Evolutionary conservation across 2,113 vertebrate species (phyloP), one percentile per base, ranked within the genome.

Genomic region (Helogale parvula): DNA sequence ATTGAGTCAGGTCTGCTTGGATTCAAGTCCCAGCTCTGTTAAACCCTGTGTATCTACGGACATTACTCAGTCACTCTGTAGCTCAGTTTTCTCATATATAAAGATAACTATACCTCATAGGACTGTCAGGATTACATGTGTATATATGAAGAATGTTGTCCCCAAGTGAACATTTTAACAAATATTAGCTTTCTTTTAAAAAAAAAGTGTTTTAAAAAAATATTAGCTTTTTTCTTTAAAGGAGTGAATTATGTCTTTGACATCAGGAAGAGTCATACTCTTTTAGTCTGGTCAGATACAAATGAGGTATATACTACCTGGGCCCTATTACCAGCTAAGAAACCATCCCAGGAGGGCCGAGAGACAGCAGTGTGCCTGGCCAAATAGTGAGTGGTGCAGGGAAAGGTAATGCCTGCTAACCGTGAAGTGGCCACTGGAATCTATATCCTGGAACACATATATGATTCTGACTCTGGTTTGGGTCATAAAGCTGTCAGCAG

Each of bases 61-160:
- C 13, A 38, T 50, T 38, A 74, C 29, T 69, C 45, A 76, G n/a
- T 92, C 16, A n/a, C 15, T 60, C 41, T 88, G 27, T 41, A 45
- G 63, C 23, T 94, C 9, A 15, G 14, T 79, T 93, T 88, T 84
- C 35, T 97, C 60, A 35, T 47, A 82, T 82, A 25, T 88, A 84
- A 71, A 68, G 19, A 83, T 65, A 29, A 41, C 80, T 90, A 3
- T 21, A 76, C 17, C 45, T 94, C 63, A 10, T 47, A 92, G 50
- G 52, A 8, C 54, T 80, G 35, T 5, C 7, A 69, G 66, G 1
- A 72, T 83, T 88, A 11, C 33, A 1, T 86, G 3, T 71, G 29
- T 80, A 8, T 57, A 3, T 41, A 41, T 74, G 65, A 84, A 94
- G n/a, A 68, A 54, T 1, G 6, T 76, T 52, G 10, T 9, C 72